Percentiles rank a stretch among this genome's conserved stretches.
Conservation (phyloP, 2,888 invertebrate genomes). For the Athrips mouffetella region DNA sequence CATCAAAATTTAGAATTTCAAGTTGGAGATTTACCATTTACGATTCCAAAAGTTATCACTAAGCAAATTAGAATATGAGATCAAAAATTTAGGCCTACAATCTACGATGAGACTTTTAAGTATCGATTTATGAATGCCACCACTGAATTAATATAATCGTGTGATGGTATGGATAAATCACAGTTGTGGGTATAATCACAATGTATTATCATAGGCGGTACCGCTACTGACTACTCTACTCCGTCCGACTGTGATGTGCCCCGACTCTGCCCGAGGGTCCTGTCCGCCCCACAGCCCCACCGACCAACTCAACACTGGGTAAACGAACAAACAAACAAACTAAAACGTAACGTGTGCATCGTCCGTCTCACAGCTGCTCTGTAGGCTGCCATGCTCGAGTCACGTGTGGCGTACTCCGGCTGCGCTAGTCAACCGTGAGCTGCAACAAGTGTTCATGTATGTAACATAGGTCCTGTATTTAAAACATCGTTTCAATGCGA, state of each 20-base stretch:
- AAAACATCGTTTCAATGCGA: no score
- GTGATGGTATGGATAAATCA: constrained; percentile 74
- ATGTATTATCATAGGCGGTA: constrained; percentile 71
- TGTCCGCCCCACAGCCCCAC: constrained; percentile 48
- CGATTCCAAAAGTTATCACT: constrained; percentile 70
- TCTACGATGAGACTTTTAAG: constrained; percentile 74
- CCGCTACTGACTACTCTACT: constrained; percentile 64
- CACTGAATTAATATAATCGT: constrained; percentile 59
- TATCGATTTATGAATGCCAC: constrained; percentile 72
- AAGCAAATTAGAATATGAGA: constrained; percentile 79
- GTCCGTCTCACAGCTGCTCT: constrained; percentile 64
- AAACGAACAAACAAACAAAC: constrained; percentile 39
- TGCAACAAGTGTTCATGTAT: constrained; percentile 36
- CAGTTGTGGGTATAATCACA: constrained; percentile 73
- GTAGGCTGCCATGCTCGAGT: constrained; percentile 59
- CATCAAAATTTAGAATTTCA: constrained; percentile 72
- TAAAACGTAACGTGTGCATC: constrained; percentile 56
- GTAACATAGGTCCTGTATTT: no score
- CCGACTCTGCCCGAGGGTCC: constrained; percentile 23
- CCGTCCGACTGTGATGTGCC: constrained; percentile 43
- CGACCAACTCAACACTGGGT: background rate
- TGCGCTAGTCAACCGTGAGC: constrained; percentile 56
- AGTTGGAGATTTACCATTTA: constrained; percentile 65
- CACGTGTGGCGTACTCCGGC: constrained; percentile 61
- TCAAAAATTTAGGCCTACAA: constrained; percentile 78